phyloP scores from a whole-genome alignment of 1,140 invertebrate species.

The Drosophila nebulosa region DNA sequence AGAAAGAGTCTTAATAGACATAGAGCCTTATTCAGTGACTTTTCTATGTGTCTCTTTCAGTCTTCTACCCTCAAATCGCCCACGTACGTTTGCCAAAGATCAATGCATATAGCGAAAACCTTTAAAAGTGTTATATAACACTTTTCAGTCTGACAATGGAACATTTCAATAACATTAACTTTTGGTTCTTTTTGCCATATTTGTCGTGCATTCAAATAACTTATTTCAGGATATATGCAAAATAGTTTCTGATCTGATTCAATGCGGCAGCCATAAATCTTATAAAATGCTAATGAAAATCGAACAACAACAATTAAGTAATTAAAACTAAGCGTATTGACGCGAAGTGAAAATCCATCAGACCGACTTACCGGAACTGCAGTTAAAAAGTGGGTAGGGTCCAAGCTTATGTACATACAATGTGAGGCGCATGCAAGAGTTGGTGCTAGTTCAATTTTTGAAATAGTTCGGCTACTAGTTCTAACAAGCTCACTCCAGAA shows the following conservation, averaged over 20 bases:
- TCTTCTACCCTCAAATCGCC: neutral
- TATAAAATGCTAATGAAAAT: slow-evolving; percentile 53
- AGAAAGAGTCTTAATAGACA: slow-evolving; percentile 48
- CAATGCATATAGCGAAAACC: neutral
- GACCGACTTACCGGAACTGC: slow-evolving; percentile 65
- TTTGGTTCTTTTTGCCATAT: neutral
- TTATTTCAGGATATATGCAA: slow-evolving; percentile 50
- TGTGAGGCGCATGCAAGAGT: slow-evolving; percentile 1
- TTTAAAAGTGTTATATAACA: neutral
- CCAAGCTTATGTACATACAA: slow-evolving; percentile 8
- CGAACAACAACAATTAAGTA: slow-evolving; percentile 64
- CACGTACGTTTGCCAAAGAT: neutral
- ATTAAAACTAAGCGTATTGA: slow-evolving; percentile 48
- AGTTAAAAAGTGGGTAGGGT: slow-evolving; percentile 72
- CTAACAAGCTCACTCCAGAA: neutral
- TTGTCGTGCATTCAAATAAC: slow-evolving; percentile 24
- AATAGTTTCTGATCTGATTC: slow-evolving; percentile 34
- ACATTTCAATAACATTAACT: neutral
- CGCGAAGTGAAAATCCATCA: slow-evolving; percentile 40
- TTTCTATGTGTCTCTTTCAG: neutral
- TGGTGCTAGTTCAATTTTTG: neutral
- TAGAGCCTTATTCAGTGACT: slow-evolving; percentile 28
- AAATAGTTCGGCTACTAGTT: neutral
- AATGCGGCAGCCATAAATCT: slow-evolving; percentile 29
- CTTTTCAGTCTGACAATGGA: neutral